A percentile compares a stretch with the other conserved stretches of the same genome.
These are phyloP conservation scores for Lagodon rhomboides DNA, from an alignment of 2,797 vertebrate species.

Conservation along the genomic window DNA sequence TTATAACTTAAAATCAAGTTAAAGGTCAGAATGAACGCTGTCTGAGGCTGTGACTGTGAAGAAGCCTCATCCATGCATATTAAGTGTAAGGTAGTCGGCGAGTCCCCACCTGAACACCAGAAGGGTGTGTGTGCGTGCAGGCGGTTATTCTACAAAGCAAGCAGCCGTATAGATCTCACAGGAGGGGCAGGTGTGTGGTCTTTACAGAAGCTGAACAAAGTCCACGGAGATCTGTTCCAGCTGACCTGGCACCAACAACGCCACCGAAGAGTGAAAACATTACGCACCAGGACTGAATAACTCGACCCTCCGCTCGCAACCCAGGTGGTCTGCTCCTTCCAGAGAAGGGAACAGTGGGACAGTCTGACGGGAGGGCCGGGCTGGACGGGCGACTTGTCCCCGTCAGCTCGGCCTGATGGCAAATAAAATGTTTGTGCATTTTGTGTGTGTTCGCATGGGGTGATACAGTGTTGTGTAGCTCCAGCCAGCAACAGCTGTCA, in stretches of 20 bases:
- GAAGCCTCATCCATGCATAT: no score
- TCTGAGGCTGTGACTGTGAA: no score
- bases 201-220: constrained; percentile 43
- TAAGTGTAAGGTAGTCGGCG: no score
- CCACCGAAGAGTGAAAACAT: constrained; percentile 49
- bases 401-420: constrained; percentile 11
- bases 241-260: constrained; percentile 48
- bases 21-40: no score
- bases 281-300: constrained; percentile 33
- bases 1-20: no score
- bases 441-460: not conserved
- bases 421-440: constrained; percentile 1
- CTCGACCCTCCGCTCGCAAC: not conserved
- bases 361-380: constrained; percentile 14
- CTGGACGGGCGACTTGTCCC: not conserved
- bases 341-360: not conserved
- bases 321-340: constrained; percentile 38
- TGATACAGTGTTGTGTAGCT: constrained; percentile 30
- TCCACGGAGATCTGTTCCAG: constrained; percentile 40
- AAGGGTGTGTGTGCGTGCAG: constrained; percentile 17
- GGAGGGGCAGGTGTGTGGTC: constrained; percentile 45
- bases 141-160: not conserved
- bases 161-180: constrained; percentile 18
- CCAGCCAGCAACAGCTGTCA: constrained; percentile 52
- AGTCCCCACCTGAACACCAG: constrained; percentile 51